Base-by-base conservation (phyloP, 2,888 invertebrate species). In the Limnephilus auricula region DNA sequence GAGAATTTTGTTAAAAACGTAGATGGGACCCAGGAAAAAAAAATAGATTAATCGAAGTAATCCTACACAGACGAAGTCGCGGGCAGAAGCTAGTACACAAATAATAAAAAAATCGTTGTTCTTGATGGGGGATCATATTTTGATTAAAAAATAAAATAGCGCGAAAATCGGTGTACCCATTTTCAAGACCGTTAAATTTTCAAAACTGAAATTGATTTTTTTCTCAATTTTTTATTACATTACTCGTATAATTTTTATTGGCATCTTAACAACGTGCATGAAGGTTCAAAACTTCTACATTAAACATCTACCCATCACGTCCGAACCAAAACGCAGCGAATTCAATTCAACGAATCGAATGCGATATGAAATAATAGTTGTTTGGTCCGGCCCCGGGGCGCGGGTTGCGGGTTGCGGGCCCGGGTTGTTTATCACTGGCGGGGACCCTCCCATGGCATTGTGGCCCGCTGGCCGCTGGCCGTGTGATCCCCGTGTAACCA, bases 331-430 rank as follows among this genome's bases (percentile, higher is more conserved):
- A 78, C n/a, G 78, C 50, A 87, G 80, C 80, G 87, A n/a, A 91
- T 88, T 91, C 91, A 91, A 91, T 91, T 91, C n/a, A n/a, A n/a
- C n/a, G n/a, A n/a, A n/a, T n/a, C n/a, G 91, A 91, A 91, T 85
- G 89, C 88, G 83, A 91, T 88, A 34, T 78, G 85, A 85, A 90
- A 86, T 82, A 90, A 84, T 84, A 87, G 79, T 90, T 79, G 87
- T 85, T 86, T 65, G 65, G 65, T 25, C 9, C 65, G 65, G 65
- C 25, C 65, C 25, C 45, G 45, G 25, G 25, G 25, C 65, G 2
- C 65, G 65, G 65, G 65, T 18, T 5, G 25, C 25, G 65, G 65
- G 65, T 18, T 25, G 65, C 65, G 65, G 65, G 65, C 65, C n/a
- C 25, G 25, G 65, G 25, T 65, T 65, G 89, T 92, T 92, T 92